A percentile compares a stretch with the other conserved stretches of the same genome.
These are phyloP conservation scores for Leptinotarsa haldemani DNA, from an alignment of 2,888 invertebrate species.

Conservation along the genomic window DNA sequence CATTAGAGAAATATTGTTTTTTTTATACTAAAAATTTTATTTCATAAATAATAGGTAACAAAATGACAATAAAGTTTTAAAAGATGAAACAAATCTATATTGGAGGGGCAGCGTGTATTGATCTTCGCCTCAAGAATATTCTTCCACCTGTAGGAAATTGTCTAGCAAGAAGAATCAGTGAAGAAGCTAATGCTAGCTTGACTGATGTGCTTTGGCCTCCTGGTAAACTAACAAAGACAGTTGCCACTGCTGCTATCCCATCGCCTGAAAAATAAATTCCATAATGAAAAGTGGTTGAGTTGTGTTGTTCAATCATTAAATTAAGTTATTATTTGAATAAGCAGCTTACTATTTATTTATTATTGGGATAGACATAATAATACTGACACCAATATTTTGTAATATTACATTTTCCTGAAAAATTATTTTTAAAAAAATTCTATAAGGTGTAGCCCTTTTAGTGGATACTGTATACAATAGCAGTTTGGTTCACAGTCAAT, in stretches of 20 bases:
- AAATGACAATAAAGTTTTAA: constrained; percentile 42
- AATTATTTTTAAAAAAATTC: too few species aligned
- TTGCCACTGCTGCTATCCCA: constrained; percentile 90
- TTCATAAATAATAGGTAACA: constrained; percentile 47
- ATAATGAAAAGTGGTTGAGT: background rate
- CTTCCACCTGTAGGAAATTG: constrained; percentile 70
- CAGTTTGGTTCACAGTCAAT: too few species aligned
- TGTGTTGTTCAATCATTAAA: too few species aligned
- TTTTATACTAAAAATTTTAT: constrained; percentile 28
- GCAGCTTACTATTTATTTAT: too few species aligned
- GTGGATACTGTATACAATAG: too few species aligned
- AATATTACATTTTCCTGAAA: too few species aligned
- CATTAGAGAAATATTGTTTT: too few species aligned
- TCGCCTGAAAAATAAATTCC: constrained; percentile 69
- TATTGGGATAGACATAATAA: too few species aligned
- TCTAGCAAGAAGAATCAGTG: constrained; percentile 78
- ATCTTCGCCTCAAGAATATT: constrained; percentile 71
- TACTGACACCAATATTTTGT: too few species aligned
- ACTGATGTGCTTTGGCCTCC: constrained; percentile 85
- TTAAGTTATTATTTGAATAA: too few species aligned
- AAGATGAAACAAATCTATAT: constrained; percentile 55
- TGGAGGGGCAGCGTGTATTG: constrained; percentile 68
- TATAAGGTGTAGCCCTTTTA: too few species aligned
- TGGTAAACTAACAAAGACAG: constrained; percentile 90
- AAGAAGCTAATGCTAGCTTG: constrained; percentile 83